Evolutionary conservation across 2,113 vertebrate species (phyloP), one percentile per base, ranked within the genome.

Genomic region (Nematolebias whitei): DNA sequence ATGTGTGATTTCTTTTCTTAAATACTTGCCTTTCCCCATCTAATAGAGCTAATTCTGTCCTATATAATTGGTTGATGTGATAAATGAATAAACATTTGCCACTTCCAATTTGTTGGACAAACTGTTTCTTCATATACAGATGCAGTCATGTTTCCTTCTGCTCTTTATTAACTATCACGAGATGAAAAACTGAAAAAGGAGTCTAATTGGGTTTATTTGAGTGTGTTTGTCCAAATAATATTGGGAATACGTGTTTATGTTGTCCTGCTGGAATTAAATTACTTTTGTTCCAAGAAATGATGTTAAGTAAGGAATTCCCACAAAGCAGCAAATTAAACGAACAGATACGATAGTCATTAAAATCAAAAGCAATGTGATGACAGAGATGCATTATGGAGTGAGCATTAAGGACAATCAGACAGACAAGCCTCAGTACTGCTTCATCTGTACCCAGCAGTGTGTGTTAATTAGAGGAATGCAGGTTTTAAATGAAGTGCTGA

Each of bases 381-480:
- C 78, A 62, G 64, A 74, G 68, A 76, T 40, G 16, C 49, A 66
- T 72, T 64, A 72, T 57, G 80, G 78, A 76, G 64, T 73, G 62
- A 63, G 71, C 19, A 44, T 52, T 68, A 81, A 67, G 61, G 58
- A 54, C 45, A 50, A 60, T 51, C 53, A 68, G 63, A 88, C 74
- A 89, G 84, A 83, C 68, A 55, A 32, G 71, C 73, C 71, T 83
- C 78, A 85, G 77, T 87, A 52, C 60, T 64, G 83, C 63, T 80
- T 86, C 76, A 69, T 87, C 78, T 87, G 79, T 77, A 80, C 76
- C 84, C 85, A 87, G 85, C 85, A 78, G 88, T 84, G 78, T 84
- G 80, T 81, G 79, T 89, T 89, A 87, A 89, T 90, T 84, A 82
- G 71, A 89, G 87, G 89, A 90, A 90, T 91, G 91, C 76, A 74